A percentile compares a stretch with the other conserved stretches of the same genome.
Evolutionary conservation across 2,113 vertebrate species (phyloP).

Genomic region (Tetrao urogallus): DNA sequence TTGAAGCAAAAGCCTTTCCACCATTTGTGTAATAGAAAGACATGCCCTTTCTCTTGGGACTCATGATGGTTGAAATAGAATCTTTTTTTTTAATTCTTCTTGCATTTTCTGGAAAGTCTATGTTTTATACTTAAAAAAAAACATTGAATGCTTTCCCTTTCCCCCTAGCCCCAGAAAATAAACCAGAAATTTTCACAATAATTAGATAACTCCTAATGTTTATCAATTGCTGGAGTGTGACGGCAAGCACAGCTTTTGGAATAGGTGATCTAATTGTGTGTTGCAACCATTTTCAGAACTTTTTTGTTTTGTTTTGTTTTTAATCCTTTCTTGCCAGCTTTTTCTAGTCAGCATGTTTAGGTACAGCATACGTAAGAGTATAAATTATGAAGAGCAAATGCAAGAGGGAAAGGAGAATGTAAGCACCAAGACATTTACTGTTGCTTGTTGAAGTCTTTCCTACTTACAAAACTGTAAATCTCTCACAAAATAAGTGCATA

Average conservation of each 20-base stretch:
- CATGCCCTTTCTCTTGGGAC: not conserved
- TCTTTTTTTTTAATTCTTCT: not conserved
- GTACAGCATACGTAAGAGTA: not conserved
- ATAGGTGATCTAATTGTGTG: not conserved
- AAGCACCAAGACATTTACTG: not conserved
- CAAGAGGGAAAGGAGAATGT: not conserved
- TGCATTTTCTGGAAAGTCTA: not conserved
- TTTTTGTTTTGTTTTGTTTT: not conserved
- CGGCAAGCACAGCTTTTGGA: not conserved
- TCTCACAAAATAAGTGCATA: not conserved
- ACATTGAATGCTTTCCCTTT: not conserved
- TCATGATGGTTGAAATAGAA: not conserved
- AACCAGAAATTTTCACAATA: not conserved
- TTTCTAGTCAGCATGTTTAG: not conserved
- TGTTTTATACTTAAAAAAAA: not conserved
- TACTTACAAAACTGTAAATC: not conserved
- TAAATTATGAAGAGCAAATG: not conserved
- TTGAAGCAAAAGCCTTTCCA: not conserved
- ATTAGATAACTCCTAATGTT: not conserved
- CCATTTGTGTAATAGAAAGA: not conserved
- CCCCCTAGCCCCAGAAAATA: not conserved
- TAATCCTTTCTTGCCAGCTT: not conserved
- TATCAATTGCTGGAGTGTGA: not conserved
- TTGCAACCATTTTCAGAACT: not conserved
- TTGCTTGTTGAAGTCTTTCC: not conserved